Base-by-base conservation (phyloP, 2,888 invertebrate species). In the Hyposoter dolosus region DNA sequence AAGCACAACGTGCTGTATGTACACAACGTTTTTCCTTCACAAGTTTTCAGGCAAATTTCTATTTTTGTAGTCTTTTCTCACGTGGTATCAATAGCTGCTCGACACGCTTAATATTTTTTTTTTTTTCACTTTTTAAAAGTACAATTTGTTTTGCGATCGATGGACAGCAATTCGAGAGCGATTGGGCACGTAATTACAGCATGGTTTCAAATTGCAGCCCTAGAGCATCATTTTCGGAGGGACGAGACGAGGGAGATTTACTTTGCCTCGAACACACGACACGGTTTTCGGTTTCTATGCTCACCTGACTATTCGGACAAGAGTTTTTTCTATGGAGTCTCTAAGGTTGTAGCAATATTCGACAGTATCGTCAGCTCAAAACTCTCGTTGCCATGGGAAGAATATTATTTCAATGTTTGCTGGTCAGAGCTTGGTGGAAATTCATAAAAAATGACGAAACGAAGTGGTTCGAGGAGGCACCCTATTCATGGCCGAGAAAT, bases 71-170 rank as follows among this genome's bases (percentile, higher is more conserved):
- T 32, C n/a, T 28, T 50, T 69, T 19, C 19, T 35, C 40, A 45
- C 15, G 10, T 45, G 12, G 3, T 17, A 23, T 45, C 71, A 32
- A 50, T 15, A 50, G 32, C 28, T 71, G 12, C 10, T 47, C 28
- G 32, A n/a, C 3, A n/a, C 3, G 43, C 35, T 35, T 6, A 2
- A 35, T 17, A n/a, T 3, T 12, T 23, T 17, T 17, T 45, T 32
- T 69, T 23, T 69, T 47, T 7, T 47, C 32, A 9, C 28, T 28
- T 47, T 15, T 28, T 28, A 3, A 19, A 69, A 17, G 43, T 69
- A 32, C 28, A 28, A 47, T 17, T n/a, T 7, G n/a, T 69, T 47
- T 47, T 19, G 3, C 69, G 69, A 69, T 69, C 69, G 69, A 69
- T 47, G 32, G 17, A 32, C 7, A 47, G n/a, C 47, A 4, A 69